A percentile compares a stretch with the other conserved stretches of the same genome.
These are phyloP conservation scores for Calliscelio sp. DNA, from an alignment of 2,888 invertebrate genomes.

Conservation along the genomic window DNA sequence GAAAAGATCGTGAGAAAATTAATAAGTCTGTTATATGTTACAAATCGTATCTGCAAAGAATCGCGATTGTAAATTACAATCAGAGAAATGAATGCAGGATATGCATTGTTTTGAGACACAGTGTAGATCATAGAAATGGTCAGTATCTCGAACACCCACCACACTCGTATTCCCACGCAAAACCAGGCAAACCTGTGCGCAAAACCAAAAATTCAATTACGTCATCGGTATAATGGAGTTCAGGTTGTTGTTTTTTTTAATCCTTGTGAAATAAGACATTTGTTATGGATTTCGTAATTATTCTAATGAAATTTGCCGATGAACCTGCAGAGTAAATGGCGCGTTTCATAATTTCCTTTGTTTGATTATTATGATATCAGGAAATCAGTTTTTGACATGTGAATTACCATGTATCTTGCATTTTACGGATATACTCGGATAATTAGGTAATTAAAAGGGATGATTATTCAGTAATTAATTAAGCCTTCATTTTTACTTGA, in stretches of 20 bases:
- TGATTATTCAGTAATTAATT: too few species aligned
- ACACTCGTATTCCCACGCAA: slow-evolving; percentile 56
- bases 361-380: slow-evolving; percentile 24
- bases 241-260: not conserved
- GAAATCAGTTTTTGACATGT: slow-evolving; percentile 17
- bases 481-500: too few species aligned
- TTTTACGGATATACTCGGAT: not conserved
- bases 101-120: slow-evolving; percentile 52
- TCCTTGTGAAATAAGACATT: slow-evolving; percentile 9
- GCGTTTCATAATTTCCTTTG: slow-evolving; percentile 26
- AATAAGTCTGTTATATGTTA: too few species aligned
- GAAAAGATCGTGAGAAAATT: slow-evolving; percentile 29
- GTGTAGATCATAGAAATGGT: slow-evolving; percentile 61
- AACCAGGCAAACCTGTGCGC: slow-evolving; percentile 55
- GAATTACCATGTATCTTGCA: not conserved
- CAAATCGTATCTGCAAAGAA: slow-evolving; percentile 41
- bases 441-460: not conserved
- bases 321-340: slow-evolving; percentile 24
- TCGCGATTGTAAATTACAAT: slow-evolving; percentile 58
- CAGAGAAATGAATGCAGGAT: slow-evolving; percentile 40
- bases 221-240: slow-evolving; percentile 9
- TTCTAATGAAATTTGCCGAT: slow-evolving; percentile 25
- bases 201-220: slow-evolving; percentile 59
- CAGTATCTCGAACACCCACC: slow-evolving; percentile 48
- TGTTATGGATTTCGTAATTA: slow-evolving; percentile 24